Conservation (phyloP, 2,888 invertebrate species). For the Eretmocerus hayati region DNA sequence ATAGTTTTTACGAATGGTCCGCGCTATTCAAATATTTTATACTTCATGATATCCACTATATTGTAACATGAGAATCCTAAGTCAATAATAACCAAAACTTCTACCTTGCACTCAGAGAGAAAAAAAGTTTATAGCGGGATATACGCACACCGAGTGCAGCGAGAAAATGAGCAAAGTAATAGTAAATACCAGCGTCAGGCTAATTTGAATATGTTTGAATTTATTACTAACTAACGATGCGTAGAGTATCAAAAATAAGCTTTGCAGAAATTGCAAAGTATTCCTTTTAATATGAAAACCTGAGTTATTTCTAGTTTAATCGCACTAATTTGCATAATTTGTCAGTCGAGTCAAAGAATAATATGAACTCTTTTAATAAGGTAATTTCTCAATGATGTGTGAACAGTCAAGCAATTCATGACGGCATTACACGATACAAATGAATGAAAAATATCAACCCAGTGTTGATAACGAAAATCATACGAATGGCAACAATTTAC, state of each 20-base stretch:
- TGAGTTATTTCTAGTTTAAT: constrained; percentile 5
- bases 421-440: constrained; percentile 13
- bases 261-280: constrained; percentile 6
- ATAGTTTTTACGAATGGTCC: constrained; percentile 20
- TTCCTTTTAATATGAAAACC: too few species aligned
- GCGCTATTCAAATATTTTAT: constrained; percentile 17
- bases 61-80: constrained; percentile 18
- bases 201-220: too few species aligned
- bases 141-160: constrained; percentile 20
- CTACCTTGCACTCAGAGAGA: constrained; percentile 16
- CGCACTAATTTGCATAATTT: constrained; percentile 3
- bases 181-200: too few species aligned
- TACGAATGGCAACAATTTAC: too few species aligned
- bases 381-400: constrained; percentile 16
- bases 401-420: constrained; percentile 19
- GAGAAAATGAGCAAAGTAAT: too few species aligned
- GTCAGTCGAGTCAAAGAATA: too few species aligned
- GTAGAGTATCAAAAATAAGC: constrained; percentile 4
- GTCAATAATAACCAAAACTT: constrained; percentile 23
- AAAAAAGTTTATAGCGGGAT: constrained; percentile 15
- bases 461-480: too few species aligned
- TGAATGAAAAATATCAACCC: too few species aligned
- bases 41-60: too few species aligned
- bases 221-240: constrained; percentile 13
- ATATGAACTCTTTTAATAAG: constrained; percentile 14